Evolutionary conservation across 2,113 vertebrate species (phyloP).

Genomic region (Rhegmatorhina hoffmannsi): DNA sequence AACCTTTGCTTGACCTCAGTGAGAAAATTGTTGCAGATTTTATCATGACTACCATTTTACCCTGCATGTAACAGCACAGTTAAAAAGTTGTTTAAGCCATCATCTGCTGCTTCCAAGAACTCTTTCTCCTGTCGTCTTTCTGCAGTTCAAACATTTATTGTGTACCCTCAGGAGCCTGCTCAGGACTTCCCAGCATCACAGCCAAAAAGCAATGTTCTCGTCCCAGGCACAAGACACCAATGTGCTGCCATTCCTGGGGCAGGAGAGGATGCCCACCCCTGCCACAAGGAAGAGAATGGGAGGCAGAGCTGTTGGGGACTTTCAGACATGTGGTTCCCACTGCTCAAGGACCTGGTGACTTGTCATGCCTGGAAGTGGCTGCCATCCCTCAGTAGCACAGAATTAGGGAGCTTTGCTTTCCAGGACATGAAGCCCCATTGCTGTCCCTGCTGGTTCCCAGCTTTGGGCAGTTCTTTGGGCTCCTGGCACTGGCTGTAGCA

Average conservation of each 20-base stretch:
- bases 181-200: background rate
- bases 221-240: background rate
- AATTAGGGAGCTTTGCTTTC: background rate
- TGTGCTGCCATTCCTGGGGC: rapidly evolving
- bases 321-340: background rate
- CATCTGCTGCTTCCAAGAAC: background rate
- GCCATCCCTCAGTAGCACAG: background rate
- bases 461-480: background rate
- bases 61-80: background rate
- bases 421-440: background rate
- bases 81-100: background rate
- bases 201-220: background rate
- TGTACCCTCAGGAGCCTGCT: background rate
- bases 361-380: background rate
- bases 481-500: background rate
- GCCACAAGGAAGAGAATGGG: background rate
- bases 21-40: background rate
- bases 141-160: background rate
- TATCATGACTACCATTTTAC: background rate
- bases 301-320: background rate
- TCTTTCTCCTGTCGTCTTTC: slow-evolving; percentile 3
- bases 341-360: background rate
- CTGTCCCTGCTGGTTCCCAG: background rate
- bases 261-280: background rate
- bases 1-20: background rate